A percentile compares a stretch with the other conserved stretches of the same genome.
These are phyloP conservation scores for Synergus itoensis DNA, from an alignment of 2,888 invertebrate genomes.

Conservation along the genomic window DNA sequence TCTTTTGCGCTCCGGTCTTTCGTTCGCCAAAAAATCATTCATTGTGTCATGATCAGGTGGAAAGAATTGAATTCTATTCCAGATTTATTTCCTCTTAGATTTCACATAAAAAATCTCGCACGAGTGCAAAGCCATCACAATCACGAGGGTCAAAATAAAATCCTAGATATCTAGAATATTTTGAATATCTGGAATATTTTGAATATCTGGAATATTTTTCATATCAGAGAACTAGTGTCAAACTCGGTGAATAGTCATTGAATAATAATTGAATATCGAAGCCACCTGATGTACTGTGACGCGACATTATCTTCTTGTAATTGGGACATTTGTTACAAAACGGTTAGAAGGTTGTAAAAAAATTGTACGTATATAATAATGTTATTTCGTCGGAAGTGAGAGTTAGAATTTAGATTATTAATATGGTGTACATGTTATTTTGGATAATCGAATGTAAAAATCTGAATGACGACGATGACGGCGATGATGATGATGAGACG, in stretches of 20 bases:
- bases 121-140: too few species aligned
- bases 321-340: constrained; percentile 40
- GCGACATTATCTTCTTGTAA: constrained; percentile 9
- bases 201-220: constrained; percentile 39
- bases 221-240: constrained; percentile 40
- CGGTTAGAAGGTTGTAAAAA: constrained; percentile 67
- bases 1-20: not conserved
- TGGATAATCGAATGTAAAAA: constrained; percentile 66
- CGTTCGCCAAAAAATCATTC: constrained; percentile 45
- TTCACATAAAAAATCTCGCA: too few species aligned
- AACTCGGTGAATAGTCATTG: constrained; percentile 31
- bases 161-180: constrained; percentile 1
- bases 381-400: constrained; percentile 72
- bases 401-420: constrained; percentile 72
- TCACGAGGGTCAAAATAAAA: not conserved
- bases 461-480: constrained; percentile 37
- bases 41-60: constrained; percentile 55
- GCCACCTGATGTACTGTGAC: constrained; percentile 22
- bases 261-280: not conserved
- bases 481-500: constrained; percentile 21
- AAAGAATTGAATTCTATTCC: constrained; percentile 33
- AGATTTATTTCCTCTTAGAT: constrained; percentile 4
- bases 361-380: constrained; percentile 66
- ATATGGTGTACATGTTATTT: constrained; percentile 71
- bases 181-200: constrained; percentile 40